Conservation (phyloP, 2,113 vertebrate genomes). For the Melierax canorus region DNA sequence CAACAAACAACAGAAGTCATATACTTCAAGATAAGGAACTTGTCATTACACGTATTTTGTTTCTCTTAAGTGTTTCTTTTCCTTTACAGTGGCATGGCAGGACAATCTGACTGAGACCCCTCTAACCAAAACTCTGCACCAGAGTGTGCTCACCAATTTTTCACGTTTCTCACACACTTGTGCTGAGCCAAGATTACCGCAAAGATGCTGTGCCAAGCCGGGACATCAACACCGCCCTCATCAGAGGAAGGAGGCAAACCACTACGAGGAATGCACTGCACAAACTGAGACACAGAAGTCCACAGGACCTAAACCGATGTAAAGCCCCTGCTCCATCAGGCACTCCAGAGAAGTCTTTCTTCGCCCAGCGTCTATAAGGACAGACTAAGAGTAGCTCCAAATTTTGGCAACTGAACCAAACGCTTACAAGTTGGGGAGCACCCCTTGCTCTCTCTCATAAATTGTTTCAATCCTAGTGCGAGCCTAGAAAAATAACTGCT, state of each 20-base stretch:
- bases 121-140: background rate
- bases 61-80: background rate
- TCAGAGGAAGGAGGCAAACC: background rate
- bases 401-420: background rate
- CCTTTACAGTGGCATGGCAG: background rate
- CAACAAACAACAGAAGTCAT: background rate
- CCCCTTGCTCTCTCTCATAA: background rate
- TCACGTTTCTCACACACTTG: background rate
- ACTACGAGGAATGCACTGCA: accelerated
- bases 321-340: background rate
- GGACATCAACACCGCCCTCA: background rate
- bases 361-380: background rate
- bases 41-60: background rate
- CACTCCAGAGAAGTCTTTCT: background rate
- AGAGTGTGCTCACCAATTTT: background rate
- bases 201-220: background rate
- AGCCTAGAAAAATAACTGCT: background rate
- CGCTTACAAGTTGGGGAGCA: background rate
- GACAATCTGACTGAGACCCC: background rate
- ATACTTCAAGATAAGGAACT: background rate
- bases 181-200: background rate
- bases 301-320: background rate
- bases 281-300: background rate
- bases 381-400: background rate
- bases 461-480: background rate